phyloP scores from a whole-genome alignment of 2,888 invertebrate species.

The Drosophila dives region DNA sequence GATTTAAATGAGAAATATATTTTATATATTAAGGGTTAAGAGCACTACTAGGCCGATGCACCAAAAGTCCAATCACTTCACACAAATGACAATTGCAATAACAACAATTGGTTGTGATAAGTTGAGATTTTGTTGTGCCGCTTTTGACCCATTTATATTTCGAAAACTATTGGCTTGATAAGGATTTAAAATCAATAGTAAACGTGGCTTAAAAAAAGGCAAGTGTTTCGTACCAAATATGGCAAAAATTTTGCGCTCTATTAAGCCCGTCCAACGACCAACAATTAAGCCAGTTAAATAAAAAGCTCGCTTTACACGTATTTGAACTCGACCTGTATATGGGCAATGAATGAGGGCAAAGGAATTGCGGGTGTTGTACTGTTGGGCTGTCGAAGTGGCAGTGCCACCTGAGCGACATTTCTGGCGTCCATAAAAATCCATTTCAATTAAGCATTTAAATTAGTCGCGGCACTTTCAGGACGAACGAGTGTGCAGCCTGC shows the following conservation, averaged over 20 bases:
- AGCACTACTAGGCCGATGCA: background rate
- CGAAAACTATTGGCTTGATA: slow-evolving; percentile 30
- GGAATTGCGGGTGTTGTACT: background rate
- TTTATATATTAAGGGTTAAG: too few species aligned
- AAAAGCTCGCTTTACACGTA: slow-evolving; percentile 76
- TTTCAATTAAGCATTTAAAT: slow-evolving; percentile 83
- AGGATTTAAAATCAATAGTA: slow-evolving; percentile 68
- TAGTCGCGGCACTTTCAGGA: slow-evolving; percentile 77
- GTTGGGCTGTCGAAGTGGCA: slow-evolving; percentile 21
- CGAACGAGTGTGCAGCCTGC: slow-evolving; percentile 36
- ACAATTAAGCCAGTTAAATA: slow-evolving; percentile 80
- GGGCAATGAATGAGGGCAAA: background rate
- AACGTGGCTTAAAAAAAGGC: slow-evolving; percentile 27
- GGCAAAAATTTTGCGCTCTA: slow-evolving; percentile 67
- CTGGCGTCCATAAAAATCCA: slow-evolving; percentile 76
- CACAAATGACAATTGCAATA: slow-evolving; percentile 29
- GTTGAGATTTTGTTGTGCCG: slow-evolving; percentile 5
- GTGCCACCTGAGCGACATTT: slow-evolving; percentile 59
- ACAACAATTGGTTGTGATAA: slow-evolving; percentile 54
- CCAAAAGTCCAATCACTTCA: slow-evolving; percentile 5
- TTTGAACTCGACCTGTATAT: slow-evolving; percentile 50
- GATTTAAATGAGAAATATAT: background rate
- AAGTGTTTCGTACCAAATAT: slow-evolving; percentile 11
- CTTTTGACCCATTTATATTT: slow-evolving; percentile 11
- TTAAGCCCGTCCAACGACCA: slow-evolving; percentile 67